Base-by-base conservation (phyloP, 2,113 vertebrate species). In the Menura novaehollandiae region DNA sequence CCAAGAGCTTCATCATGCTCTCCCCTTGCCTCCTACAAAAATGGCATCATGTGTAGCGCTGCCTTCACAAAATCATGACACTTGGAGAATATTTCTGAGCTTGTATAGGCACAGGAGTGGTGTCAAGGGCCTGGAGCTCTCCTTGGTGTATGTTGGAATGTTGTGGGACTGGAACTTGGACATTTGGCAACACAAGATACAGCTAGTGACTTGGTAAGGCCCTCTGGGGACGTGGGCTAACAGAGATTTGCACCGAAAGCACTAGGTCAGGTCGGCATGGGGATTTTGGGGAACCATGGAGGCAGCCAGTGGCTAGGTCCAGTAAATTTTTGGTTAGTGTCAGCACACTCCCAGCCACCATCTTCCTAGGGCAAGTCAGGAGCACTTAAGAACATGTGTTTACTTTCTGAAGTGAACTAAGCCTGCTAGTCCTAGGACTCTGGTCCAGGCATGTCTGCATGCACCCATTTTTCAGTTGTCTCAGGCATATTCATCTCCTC, bases 21-120 rank as follows among this genome's bases (percentile, higher is more conserved):
- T 0, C 7, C 9, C 11, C 8, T 79, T 2, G 0, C 18, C 46
- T 69, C 26, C 51, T 73, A 41, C 17, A 30, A 53, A 91, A 41
- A 22, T 3, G 3, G 28, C 0, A 1, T 20, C 9, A 33, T 6
- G 1, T 37, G 26, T n/a, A 20, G 11, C 0, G 0, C 24, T 51
- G 39, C 27, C 23, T 73, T 83, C 41, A 37, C 44, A 79, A 83
- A 47, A 7, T 6, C 9, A 6, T 12, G 27, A 16, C 6, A 9
- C 2, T 20, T n/a, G 3, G 19, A 59, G 10, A 7, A 24, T 12
- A 69, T n/a, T 80, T 80, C 63, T 35, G 27, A 43, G 23, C 9
- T 55, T 21, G 4, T 5, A 20, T 56, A 76, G 44, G 22, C 23
- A 32, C 23, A 37, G 23, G 5, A 85, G 32, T 12, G 7, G 15